Evolutionary conservation across 2,797 vertebrate genomes (phyloP), one percentile per base, ranked within the genome.

Genomic region (Australoheros facetus): DNA sequence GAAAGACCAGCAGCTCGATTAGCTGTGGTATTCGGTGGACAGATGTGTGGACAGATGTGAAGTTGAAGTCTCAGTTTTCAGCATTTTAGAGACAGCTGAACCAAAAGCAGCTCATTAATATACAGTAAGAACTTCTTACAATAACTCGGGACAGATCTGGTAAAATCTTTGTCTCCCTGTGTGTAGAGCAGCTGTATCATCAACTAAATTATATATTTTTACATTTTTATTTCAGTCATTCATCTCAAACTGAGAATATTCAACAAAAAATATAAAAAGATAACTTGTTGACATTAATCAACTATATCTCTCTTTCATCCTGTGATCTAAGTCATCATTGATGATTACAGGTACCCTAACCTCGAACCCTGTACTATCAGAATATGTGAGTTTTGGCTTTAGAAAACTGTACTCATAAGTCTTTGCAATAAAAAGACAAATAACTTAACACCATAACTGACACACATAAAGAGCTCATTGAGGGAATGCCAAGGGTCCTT

Each of bases 1-100:
- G 85, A 82, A 86, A 78, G 69, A 75, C 48, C 70, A 56, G 79
- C 64, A 45, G 32, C 5, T 6, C 48, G 37, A 74, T 66, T 26
- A 4, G 21, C 54, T 54, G 59, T 37, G 51, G 26, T 32, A 14
- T 75, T 66, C 10, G 16, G 19, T 2, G 56, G 60, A 79, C 77
- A 76, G 71, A 77, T 74, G 71, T 60, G 28, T 19, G 42, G 32
- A 71, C 53, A 78, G 48, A 60, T 60, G 73, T 57, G 57, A 53
- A 21, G 39, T 42, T 34, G 2, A 26, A n/a, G 19, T 37, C 17
- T 73, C 39, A 14, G 21, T 13, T 59, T 69, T 56, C 53, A 54
- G 58, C 58, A 21, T 19, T 16, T 60, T 16, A 30, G 28, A 34
- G 53, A 56, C 54, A 3, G 28, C 0, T 30, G 16, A 45, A 69